Percentiles rank a stretch among this genome's conserved stretches.
Evolutionary conservation across 2,797 vertebrate species (phyloP).

Genomic region (Danio jaintianensis): DNA sequence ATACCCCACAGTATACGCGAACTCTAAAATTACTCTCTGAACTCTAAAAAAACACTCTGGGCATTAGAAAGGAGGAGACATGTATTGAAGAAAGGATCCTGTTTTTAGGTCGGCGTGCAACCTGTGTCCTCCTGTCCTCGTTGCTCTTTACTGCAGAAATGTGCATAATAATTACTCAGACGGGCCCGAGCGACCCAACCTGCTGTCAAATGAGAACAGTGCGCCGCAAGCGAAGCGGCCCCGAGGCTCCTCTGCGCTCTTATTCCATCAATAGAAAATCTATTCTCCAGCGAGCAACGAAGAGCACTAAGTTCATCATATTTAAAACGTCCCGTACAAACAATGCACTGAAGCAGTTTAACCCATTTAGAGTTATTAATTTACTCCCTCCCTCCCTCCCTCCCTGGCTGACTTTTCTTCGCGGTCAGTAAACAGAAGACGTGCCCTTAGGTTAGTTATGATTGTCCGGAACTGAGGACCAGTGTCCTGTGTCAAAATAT

Average conservation of each 20-base stretch:
- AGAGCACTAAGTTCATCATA: conserved; percentile 70
- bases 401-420: neutral
- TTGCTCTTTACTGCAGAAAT: conserved; percentile 44
- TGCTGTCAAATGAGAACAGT: conserved; percentile 63
- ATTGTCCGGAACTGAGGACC: neutral
- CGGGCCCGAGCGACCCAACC: conserved; percentile 56
- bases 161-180: conserved; percentile 56
- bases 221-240: conserved; percentile 58
- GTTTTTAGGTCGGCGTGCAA: conserved; percentile 45
- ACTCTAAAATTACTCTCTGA: neutral
- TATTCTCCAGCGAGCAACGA: conserved; percentile 62
- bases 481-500: conserved; percentile 4
- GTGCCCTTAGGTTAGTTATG: neutral
- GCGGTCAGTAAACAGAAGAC: neutral
- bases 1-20: neutral
- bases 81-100: conserved; percentile 8
- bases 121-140: conserved; percentile 13
- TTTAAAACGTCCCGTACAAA: conserved; percentile 69
- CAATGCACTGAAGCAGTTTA: conserved; percentile 62
- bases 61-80: neutral
- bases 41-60: neutral
- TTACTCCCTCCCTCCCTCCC: too few relatives aligned
- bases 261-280: conserved; percentile 68
- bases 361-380: conserved; percentile 60
- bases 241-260: conserved; percentile 49